Base-by-base conservation (phyloP, 2,888 invertebrate species). In the Cancer borealis region DNA sequence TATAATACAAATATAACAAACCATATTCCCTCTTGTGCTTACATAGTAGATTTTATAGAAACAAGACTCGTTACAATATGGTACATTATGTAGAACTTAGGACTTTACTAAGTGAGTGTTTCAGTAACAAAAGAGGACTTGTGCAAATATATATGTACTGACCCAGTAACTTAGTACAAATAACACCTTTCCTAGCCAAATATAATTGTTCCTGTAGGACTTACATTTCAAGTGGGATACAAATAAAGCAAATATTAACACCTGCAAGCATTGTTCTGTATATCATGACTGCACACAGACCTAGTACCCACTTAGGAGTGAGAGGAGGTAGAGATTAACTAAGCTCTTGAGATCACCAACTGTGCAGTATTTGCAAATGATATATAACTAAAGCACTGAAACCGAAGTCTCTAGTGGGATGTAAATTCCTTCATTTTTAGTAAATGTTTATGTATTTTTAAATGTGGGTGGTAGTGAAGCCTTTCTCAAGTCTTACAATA, bases 261-360 rank as follows among this genome's bases (percentile, higher is more conserved):
- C 84, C 84, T 84, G 84, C 84, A 84, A 39, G 84, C 84, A 84
- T 39, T 84, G 12, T 17, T 30, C 30, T 84, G 39, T 39, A 30
- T 39, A 84, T 84, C 84, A 30, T 39, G 84, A 39, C 39, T 30
- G 39, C 30, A 30, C 84, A 84, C 79, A 47, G 49, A 92, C 92
- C 60, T 60, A 54, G n/a, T 60, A n/a, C n/a, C 91, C 88, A 88
- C 54, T 49, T 91, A 49, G 30, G 90, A 84, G 79, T 90, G 93
- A 73, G 47, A 90, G 93, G 93, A 93, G 90, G 93, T 93, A 93
- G 90, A 93, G 93, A 90, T 84, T 47, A 54, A 49, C 90, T 79
- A 93, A 93, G 90, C 93, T 93, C 93, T 90, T 93, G 93, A 93
- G 93, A 93, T 93, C 93, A 93, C 30, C 84, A 30, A 88, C 54